Percentiles rank a stretch among this genome's conserved stretches.
Conservation (phyloP, 2,113 vertebrate species). For the Hemiprocne comata region DNA sequence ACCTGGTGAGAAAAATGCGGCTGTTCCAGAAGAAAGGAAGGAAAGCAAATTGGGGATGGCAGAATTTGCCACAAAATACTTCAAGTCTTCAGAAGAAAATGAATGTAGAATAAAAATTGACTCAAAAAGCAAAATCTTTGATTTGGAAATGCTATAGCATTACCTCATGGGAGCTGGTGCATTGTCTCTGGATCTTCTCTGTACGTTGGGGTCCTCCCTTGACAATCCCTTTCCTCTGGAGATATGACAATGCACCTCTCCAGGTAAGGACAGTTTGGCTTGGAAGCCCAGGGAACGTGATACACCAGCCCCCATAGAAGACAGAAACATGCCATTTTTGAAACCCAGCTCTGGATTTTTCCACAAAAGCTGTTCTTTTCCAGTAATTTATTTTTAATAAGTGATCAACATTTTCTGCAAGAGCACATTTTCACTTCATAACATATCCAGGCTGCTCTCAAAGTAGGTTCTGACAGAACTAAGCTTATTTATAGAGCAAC, state of each 20-base stretch:
- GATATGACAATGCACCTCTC: neutral
- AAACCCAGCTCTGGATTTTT: neutral
- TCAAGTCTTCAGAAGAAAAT: neutral
- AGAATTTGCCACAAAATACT: neutral
- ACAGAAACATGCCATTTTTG: neutral
- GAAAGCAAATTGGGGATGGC: neutral
- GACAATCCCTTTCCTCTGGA: neutral
- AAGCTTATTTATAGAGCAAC: constrained; percentile 5
- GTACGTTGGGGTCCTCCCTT: neutral
- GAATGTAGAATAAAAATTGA: neutral
- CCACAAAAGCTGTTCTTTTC: neutral
- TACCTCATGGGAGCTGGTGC: neutral
- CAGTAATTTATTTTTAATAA: neutral
- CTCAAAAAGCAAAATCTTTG: neutral
- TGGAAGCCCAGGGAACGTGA: neutral
- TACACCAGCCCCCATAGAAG: too few species aligned
- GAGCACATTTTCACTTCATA: constrained; percentile 8
- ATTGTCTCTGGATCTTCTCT: neutral
- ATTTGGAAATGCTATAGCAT: neutral
- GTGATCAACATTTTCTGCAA: neutral
- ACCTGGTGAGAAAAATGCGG: neutral
- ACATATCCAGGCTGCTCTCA: neutral
- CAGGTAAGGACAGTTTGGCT: neutral
- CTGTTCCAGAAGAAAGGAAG: neutral
- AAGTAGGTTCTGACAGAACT: neutral